Conservation (phyloP, 2,888 invertebrate species). For the Drosophila merina region DNA sequence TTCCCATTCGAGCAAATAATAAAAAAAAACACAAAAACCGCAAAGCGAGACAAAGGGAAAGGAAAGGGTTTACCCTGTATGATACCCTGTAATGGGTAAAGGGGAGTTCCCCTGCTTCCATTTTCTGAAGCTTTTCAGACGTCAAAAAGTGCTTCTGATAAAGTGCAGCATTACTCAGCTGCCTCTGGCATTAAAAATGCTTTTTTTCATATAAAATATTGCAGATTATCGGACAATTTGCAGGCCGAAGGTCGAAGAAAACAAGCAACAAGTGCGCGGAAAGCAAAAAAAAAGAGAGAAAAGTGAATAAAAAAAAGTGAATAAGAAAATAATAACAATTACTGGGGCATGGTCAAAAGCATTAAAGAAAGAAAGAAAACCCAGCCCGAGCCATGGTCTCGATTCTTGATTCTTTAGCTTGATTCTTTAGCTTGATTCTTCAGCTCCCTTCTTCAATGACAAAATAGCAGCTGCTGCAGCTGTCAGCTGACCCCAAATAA, state of each 20-base stretch:
- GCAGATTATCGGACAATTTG: constrained; percentile 49
- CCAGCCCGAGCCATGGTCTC: constrained; percentile 45
- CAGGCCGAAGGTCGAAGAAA: constrained; percentile 57
- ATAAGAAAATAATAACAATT: constrained; percentile 31
- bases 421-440: constrained; percentile 24
- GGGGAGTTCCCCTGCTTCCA: not conserved
- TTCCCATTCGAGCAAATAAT: constrained; percentile 64
- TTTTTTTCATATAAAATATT: constrained; percentile 13
- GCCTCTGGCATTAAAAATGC: constrained; percentile 11
- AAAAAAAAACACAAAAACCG: constrained; percentile 42
- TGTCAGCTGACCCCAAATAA: constrained; percentile 45
- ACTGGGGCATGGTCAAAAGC: constrained; percentile 53
- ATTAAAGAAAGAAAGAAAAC: constrained; percentile 31
- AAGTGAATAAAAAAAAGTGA: constrained; percentile 13
- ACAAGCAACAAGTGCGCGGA: constrained; percentile 57
- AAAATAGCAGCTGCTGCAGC: constrained; percentile 24
- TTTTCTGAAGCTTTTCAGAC: not conserved
- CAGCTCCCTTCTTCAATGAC: constrained; percentile 40
- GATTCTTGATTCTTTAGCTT: constrained; percentile 29
- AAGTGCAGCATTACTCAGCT: constrained; percentile 28
- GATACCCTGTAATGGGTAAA: constrained; percentile 1
- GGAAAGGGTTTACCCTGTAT: not conserved
- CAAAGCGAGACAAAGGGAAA: constrained; percentile 24
- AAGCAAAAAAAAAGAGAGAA: constrained; percentile 19
- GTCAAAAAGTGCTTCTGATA: constrained; percentile 8